Base-by-base conservation (phyloP, 1,140 invertebrate genomes). In the Trichonephila clavata region DNA sequence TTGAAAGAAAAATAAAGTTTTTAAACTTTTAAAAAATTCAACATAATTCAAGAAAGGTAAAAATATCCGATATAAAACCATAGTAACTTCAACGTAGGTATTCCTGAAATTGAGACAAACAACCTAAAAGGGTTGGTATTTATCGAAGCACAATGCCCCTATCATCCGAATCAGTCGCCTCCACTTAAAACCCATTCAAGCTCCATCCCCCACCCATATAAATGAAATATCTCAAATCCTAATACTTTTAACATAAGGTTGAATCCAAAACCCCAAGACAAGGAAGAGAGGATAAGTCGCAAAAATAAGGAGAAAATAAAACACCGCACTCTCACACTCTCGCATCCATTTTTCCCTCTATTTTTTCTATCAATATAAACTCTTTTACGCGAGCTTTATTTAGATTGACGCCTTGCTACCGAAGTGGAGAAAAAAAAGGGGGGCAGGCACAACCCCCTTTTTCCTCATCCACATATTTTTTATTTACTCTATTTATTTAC, bases 211-310 rank as follows among this genome's bases (percentile, higher is more conserved):
- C 27, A 32, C 24, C 5, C 63, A 65, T 63, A 77, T 27, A 90
- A 90, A 90, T 90, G 65, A 90, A 90, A 90, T 90, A 90, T 61
- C 68, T 90, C 71, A 90, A 80, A 90, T 80, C 88, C 88, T 60
- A 80, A 90, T 39, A 80, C 50, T 80, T 90, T 90, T 90, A 50
- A 43, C 50, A 18, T 27, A 39, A 10, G 61, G n/a, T 27, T 77
- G 71, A 27, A 77, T 77, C 3, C 71, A 77, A 77, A 77, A 77
- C 43, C 50, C 24, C 81, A 24, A 83, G 8, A 59, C 81, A 16
- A 59, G 43, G 24, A 7, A 39, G 63, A 27, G 86, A n/a, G 65
- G 63, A 88, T 71, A 88, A 88, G 86, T 71, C 60, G 71, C 18
- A 88, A 24, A 18, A 90, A 90, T 80, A 90, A 90, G 27, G 77